Percentiles rank a stretch among this genome's conserved stretches.
These are phyloP conservation scores for Apis cerana DNA, from an alignment of 1,140 invertebrate species.

Conservation along the genomic window DNA sequence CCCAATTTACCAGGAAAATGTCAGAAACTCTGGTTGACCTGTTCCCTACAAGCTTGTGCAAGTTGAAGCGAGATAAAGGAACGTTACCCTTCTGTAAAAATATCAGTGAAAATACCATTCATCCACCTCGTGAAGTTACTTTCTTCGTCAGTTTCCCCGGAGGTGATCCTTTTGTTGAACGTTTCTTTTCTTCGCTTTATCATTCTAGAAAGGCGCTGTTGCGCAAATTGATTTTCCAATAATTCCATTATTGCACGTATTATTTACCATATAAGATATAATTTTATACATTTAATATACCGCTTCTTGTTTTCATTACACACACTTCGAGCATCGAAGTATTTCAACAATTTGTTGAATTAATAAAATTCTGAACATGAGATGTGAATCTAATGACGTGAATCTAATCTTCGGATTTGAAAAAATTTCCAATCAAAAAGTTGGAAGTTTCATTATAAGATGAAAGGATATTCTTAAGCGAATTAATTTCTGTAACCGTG, in stretches of 20 bases:
- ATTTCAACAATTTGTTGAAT: too few relatives aligned
- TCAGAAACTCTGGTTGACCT: conserved; percentile 52
- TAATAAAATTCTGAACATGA: too few relatives aligned
- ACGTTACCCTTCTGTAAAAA: conserved; percentile 6
- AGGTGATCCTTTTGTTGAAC: neutral
- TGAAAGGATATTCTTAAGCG: too few relatives aligned
- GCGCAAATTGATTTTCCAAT: conserved; percentile 34
- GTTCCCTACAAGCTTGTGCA: conserved; percentile 34
- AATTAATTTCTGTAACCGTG: neutral
- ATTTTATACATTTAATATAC: neutral
- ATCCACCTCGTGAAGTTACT: conserved; percentile 33
- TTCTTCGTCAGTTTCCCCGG: conserved; percentile 16
- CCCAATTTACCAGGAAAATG: conserved; percentile 70
- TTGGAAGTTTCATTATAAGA: too few relatives aligned
- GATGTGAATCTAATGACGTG: too few relatives aligned
- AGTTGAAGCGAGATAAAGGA: conserved; percentile 27
- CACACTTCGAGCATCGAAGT: neutral
- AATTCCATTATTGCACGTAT: neutral
- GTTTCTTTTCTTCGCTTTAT: neutral
- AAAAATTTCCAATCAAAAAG: too few relatives aligned
- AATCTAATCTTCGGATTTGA: too few relatives aligned
- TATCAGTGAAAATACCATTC: conserved; percentile 42
- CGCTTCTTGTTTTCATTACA: neutral
- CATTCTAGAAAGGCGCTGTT: neutral
- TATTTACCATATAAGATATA: neutral